Percentiles rank a stretch among this genome's conserved stretches.
These are phyloP conservation scores for Phylloscopus trochiloides DNA, from an alignment of 2,113 vertebrate genomes.

Conservation along the genomic window DNA sequence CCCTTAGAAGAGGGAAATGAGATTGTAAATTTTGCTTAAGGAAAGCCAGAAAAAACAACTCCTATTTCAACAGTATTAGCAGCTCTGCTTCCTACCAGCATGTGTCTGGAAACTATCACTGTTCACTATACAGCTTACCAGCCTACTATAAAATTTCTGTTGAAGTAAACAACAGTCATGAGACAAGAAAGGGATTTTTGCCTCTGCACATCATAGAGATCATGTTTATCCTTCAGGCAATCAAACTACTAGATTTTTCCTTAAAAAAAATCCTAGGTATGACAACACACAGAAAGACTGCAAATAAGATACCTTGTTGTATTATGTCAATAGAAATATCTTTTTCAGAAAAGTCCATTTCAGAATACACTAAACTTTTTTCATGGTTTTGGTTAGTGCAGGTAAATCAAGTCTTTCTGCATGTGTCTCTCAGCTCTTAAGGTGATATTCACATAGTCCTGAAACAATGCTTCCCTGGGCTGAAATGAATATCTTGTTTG, in stretches of 20 bases:
- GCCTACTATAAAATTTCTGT: background rate
- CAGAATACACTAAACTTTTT: background rate
- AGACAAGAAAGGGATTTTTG: background rate
- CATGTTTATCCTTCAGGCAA: background rate
- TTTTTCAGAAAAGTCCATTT: background rate
- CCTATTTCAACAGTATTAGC: background rate
- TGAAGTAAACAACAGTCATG: background rate
- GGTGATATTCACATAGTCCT: background rate
- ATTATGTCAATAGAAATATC: background rate
- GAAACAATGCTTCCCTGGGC: too few species aligned
- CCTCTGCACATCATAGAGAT: background rate
- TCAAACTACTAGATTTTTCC: background rate
- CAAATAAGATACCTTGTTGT: background rate
- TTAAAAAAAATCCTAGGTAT: background rate
- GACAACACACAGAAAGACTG: background rate
- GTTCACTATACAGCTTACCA: background rate
- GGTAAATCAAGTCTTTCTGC: background rate
- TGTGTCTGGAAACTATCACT: constrained; percentile 1
- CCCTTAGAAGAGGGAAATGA: background rate
- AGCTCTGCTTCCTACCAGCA: background rate
- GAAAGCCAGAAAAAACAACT: background rate
- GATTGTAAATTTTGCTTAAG: background rate
- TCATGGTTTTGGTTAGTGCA: background rate
- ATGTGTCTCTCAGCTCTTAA: background rate
- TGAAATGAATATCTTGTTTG: background rate